These are phyloP conservation scores for Epinotia demarniana DNA, from an alignment of 2,888 invertebrate genomes.

Conservation along the genomic window DNA sequence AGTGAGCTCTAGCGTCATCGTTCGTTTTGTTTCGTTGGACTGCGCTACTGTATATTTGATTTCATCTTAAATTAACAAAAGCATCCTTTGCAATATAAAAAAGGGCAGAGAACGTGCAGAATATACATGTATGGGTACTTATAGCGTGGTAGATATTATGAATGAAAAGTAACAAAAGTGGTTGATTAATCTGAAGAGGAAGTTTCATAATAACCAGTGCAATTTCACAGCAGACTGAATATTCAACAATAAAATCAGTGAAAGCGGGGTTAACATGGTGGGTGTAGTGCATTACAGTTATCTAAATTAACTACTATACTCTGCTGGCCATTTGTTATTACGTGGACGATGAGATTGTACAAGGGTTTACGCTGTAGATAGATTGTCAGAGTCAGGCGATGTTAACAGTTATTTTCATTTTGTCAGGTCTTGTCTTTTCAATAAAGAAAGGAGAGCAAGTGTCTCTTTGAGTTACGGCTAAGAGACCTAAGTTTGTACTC, in stretches of 20 bases:
- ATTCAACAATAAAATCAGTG: constrained; percentile 66
- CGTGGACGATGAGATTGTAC: constrained; percentile 12
- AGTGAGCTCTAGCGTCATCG: constrained; percentile 37
- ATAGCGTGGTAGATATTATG: constrained; percentile 4
- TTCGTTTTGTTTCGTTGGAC: constrained; percentile 29
- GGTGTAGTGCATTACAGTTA: constrained; percentile 35
- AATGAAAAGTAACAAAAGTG: constrained; percentile 24
- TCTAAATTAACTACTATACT: constrained; percentile 34
- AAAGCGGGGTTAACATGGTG: constrained; percentile 52
- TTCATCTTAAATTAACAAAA: constrained; percentile 7
- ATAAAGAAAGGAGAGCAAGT: constrained; percentile 20
- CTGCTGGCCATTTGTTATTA: constrained; percentile 23
- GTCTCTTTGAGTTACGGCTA: neutral
- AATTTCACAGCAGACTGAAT: constrained; percentile 67
- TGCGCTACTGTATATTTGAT: constrained; percentile 19
- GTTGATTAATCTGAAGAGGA: constrained; percentile 45
- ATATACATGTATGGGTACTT: neutral
- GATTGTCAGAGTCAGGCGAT: constrained; percentile 18
- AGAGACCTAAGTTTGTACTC: neutral
- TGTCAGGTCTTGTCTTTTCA: constrained; percentile 17
- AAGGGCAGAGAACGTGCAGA: neutral
- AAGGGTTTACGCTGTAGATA: constrained; percentile 23
- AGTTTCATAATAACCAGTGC: constrained; percentile 52
- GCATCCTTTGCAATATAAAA: neutral
- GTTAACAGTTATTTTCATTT: constrained; percentile 26